Percentiles rank a stretch among this genome's conserved stretches.
Evolutionary conservation across 2,113 vertebrate genomes (phyloP).

Genomic region (Lagenorhynchus albirostris): DNA sequence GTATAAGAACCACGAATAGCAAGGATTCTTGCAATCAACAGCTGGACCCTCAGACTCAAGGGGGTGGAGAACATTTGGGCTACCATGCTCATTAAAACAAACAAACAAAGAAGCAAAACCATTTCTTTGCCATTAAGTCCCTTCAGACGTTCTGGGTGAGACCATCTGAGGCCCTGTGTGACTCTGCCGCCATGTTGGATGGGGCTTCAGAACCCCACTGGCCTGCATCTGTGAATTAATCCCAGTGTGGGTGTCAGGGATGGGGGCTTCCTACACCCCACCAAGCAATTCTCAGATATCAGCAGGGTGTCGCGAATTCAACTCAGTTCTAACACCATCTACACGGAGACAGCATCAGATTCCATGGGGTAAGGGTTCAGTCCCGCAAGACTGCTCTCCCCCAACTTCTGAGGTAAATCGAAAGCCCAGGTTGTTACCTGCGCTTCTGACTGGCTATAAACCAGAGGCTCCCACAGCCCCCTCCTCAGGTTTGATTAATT

Average conservation of each 20-base stretch:
- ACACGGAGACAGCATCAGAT: neutral
- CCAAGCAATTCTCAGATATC: neutral
- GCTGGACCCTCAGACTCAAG: neutral
- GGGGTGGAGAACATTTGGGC: neutral
- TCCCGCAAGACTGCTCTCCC: neutral
- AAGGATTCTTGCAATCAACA: too few relatives aligned
- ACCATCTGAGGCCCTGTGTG: neutral
- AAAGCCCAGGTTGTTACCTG: neutral
- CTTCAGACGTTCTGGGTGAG: neutral
- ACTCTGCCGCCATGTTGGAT: neutral
- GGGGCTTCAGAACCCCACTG: neutral
- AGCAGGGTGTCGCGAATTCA: neutral
- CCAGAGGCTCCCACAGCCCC: neutral
- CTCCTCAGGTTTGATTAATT: neutral
- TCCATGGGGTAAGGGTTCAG: neutral
- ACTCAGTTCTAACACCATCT: neutral
- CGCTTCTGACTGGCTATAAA: neutral
- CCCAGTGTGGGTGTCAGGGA: neutral
- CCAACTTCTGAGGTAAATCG: neutral
- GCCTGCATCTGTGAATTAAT: neutral
- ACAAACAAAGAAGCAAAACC: neutral
- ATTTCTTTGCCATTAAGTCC: neutral
- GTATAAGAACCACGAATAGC: neutral
- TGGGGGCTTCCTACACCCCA: neutral
- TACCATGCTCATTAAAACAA: neutral